These are phyloP conservation scores for Leptatherina wallacei DNA, from an alignment of 2,797 vertebrate species.

Conservation along the genomic window DNA sequence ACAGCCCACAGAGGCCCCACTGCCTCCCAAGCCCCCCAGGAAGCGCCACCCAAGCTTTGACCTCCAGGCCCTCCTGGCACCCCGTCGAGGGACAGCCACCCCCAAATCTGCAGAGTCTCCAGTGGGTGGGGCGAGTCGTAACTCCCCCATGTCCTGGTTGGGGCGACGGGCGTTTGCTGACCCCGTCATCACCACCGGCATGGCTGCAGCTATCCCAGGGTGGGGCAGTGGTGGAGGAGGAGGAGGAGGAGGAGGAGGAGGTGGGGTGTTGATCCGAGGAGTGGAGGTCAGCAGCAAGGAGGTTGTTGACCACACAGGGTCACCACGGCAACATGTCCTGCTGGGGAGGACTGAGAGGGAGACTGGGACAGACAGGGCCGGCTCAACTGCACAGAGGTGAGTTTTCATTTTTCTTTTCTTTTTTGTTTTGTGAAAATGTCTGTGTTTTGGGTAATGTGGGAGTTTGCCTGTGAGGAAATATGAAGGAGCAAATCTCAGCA, in stretches of 20 bases:
- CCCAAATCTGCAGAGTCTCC: slow-evolving; percentile 57
- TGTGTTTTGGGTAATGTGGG: not conserved
- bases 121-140: slow-evolving; percentile 51
- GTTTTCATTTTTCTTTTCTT: not conserved
- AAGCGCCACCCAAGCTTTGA: slow-evolving; percentile 85
- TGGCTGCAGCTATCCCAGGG: slow-evolving; percentile 82
- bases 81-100: slow-evolving; percentile 71
- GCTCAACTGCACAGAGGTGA: slow-evolving; percentile 80
- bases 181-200: slow-evolving; percentile 80
- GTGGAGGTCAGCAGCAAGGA: slow-evolving; percentile 95
- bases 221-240: slow-evolving; percentile 68
- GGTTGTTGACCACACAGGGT: slow-evolving; percentile 90
- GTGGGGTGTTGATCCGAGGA: slow-evolving; percentile 87
- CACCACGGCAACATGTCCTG: slow-evolving; percentile 89
- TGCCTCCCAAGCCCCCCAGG: slow-evolving; percentile 81
- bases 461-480: slow-evolving; percentile 9
- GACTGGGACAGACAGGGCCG: slow-evolving; percentile 73
- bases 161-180: slow-evolving; percentile 79
- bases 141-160: slow-evolving; percentile 84
- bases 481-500: not conserved
- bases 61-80: slow-evolving; percentile 84
- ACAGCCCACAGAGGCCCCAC: slow-evolving; percentile 74
- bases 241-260: slow-evolving; percentile 58
- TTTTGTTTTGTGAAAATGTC: not conserved
- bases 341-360: slow-evolving; percentile 86